Percentiles rank a stretch among this genome's conserved stretches.
Evolutionary conservation across 92 coral and sea anemone genomes (phyloP).

Genomic region (Meandrina meandrites): DNA sequence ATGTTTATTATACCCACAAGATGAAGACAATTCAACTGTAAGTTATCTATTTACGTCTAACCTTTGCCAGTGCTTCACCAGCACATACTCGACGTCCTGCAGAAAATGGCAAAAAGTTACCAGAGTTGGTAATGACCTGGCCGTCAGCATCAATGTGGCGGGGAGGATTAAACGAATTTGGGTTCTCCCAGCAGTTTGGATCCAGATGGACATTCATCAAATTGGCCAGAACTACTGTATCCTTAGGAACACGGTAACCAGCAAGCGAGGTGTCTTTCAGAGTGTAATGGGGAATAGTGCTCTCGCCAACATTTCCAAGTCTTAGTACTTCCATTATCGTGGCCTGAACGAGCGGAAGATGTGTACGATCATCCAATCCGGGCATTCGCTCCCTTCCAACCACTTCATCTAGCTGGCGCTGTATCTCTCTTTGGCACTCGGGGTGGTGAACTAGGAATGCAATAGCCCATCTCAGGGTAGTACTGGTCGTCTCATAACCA

Average conservation of each 20-base stretch:
- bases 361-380: constrained; percentile 22
- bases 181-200: too few species aligned
- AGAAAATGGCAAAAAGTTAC: too few species aligned
- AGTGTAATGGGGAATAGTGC: constrained; percentile 36
- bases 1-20: too few species aligned
- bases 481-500: constrained; percentile 69
- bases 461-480: constrained; percentile 62
- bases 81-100: too few species aligned
- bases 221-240: neutral
- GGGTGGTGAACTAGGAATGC: constrained; percentile 65
- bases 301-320: constrained; percentile 39
- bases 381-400: constrained; percentile 51
- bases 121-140: too few species aligned
- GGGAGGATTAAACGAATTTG: too few species aligned
- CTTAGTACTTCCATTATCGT: constrained; percentile 37
- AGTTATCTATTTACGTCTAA: too few species aligned
- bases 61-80: too few species aligned
- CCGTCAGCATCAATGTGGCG: too few species aligned
- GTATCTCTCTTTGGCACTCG: constrained; percentile 44
- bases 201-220: neutral
- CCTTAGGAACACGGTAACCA: neutral
- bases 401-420: constrained; percentile 43
- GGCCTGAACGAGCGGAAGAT: constrained; percentile 41
- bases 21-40: too few species aligned
- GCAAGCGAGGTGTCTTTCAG: constrained; percentile 10